A percentile compares a stretch with the other conserved stretches of the same genome.
These are phyloP conservation scores for Fukomys damarensis DNA, from an alignment of 2,113 vertebrate species.

Conservation along the genomic window DNA sequence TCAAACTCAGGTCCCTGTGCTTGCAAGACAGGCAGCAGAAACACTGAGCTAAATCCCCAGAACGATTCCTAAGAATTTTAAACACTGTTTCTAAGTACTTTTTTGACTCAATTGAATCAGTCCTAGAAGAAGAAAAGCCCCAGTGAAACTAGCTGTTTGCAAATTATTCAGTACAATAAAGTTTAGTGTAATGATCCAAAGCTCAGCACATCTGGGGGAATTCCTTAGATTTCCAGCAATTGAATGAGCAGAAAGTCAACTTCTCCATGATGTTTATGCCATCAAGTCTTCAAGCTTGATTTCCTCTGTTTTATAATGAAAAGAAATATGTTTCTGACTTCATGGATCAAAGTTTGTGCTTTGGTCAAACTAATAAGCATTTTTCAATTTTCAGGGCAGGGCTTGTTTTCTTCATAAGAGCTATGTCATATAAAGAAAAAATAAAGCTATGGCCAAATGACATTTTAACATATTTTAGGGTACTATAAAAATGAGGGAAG, in stretches of 20 bases:
- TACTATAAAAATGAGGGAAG: neutral
- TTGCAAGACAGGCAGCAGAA: too few relatives aligned
- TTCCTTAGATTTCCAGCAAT: conserved; percentile 38
- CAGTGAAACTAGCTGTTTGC: neutral
- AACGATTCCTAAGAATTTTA: neutral
- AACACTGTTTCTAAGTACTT: neutral
- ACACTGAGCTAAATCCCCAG: too few relatives aligned
- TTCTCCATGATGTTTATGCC: neutral
- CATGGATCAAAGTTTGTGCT: conserved; percentile 66
- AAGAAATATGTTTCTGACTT: conserved; percentile 63
- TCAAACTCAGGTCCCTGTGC: too few relatives aligned
- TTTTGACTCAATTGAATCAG: conserved; percentile 50
- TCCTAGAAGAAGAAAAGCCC: neutral
- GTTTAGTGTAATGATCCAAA: conserved; percentile 64
- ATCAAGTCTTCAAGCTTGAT: neutral
- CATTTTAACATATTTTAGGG: conserved; percentile 70
- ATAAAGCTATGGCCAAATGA: conserved; percentile 60
- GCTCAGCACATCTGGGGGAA: neutral
- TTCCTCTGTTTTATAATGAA: conserved; percentile 63
- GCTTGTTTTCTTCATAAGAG: conserved; percentile 69
- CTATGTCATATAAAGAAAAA: conserved; percentile 68
- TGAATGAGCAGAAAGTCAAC: neutral
- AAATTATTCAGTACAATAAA: neutral
- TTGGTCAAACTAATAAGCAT: conserved; percentile 79
- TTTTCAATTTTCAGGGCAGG: conserved; percentile 79